Percentiles rank a stretch among this genome's conserved stretches.
Evolutionary conservation across 2,888 invertebrate genomes (phyloP).

Genomic region (Tetragnatha montana): DNA sequence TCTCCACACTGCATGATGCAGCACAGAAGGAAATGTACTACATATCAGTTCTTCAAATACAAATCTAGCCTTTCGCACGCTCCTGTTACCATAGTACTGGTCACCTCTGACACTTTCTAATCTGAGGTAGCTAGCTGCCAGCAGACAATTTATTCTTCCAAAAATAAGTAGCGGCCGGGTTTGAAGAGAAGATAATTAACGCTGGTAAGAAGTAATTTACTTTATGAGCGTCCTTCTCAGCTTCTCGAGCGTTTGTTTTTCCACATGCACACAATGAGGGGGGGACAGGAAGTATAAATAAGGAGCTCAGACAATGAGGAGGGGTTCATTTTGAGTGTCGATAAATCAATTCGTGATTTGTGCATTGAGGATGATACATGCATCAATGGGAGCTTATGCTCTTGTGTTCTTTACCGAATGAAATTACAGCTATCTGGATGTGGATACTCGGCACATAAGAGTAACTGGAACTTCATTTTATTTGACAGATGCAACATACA

Average conservation of each 20-base stretch:
- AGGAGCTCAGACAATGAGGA: not conserved
- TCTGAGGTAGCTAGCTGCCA: constrained; percentile 40
- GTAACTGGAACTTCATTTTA: too few species aligned
- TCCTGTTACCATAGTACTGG: constrained; percentile 7
- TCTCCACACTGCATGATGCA: too few species aligned
- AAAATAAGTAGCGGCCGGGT: constrained; percentile 23
- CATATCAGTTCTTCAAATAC: not conserved
- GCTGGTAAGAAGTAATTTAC: constrained; percentile 15
- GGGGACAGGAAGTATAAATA: not conserved
- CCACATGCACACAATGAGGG: not conserved
- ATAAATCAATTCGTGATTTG: not conserved
- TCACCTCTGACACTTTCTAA: constrained; percentile 28
- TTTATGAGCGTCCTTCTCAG: not conserved
- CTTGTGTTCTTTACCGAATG: not conserved
- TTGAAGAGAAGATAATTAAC: constrained; percentile 15
- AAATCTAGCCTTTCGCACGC: constrained; percentile 16
- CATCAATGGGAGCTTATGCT: not conserved
- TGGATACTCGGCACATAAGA: too few species aligned
- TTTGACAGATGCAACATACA: too few species aligned
- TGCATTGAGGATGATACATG: not conserved
- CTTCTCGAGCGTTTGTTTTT: not conserved
- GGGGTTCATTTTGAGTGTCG: not conserved
- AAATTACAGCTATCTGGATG: not conserved
- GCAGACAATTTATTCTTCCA: constrained; percentile 23
- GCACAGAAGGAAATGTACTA: not conserved